Evolutionary conservation across 2,113 vertebrate genomes (phyloP).

Genomic region (Rattus norvegicus): DNA sequence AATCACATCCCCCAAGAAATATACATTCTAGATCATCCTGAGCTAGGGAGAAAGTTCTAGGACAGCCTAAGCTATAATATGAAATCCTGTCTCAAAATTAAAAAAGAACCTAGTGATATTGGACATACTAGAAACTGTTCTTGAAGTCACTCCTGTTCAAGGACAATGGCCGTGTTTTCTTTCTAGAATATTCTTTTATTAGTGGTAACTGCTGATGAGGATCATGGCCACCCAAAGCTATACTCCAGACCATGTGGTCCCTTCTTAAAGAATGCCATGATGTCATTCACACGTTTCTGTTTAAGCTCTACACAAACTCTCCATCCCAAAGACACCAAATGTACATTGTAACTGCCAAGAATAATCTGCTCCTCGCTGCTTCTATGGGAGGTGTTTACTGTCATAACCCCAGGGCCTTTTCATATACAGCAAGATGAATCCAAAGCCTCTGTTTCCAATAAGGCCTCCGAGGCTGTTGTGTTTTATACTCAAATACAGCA

Average conservation of each 20-base stretch:
- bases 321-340: neutral
- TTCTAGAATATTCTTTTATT: neutral
- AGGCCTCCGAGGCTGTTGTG: neutral
- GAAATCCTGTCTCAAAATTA: neutral
- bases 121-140: neutral
- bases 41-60: neutral
- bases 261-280: neutral
- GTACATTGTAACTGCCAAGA: neutral
- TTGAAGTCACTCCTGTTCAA: neutral
- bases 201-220: neutral
- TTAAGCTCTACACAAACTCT: neutral
- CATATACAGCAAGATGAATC: neutral
- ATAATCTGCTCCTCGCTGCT: neutral
- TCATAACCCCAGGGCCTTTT: constrained; percentile 2
- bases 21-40: neutral
- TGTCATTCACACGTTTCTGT: neutral
- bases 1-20: neutral
- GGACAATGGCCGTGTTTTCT: neutral
- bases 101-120: neutral
- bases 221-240: neutral
- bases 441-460: neutral
- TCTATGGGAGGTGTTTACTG: neutral
- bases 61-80: neutral
- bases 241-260: neutral
- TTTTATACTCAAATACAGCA: neutral